Evolutionary conservation across 30 jellyfish, hydroid and myxozoan genomes (phyloP).

Genomic region (Clytia hemisphaerica): DNA sequence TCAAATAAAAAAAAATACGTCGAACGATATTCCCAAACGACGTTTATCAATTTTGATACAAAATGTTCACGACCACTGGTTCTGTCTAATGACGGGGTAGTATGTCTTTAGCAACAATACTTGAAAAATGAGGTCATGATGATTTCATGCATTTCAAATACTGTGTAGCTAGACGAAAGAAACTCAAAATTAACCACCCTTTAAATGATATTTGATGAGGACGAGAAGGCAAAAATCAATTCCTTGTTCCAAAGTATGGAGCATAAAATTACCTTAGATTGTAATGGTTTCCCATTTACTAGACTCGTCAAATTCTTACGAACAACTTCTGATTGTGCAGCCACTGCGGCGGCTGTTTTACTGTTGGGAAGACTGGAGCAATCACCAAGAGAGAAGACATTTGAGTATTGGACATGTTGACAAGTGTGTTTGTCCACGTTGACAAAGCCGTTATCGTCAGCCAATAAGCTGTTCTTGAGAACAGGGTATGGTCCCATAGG

Average conservation of each 20-base stretch:
- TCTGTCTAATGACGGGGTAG: too few relatives aligned
- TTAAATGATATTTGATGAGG: background rate
- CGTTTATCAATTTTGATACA: too few relatives aligned
- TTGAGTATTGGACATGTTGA: constrained; percentile 54
- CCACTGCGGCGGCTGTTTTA: constrained; percentile 92
- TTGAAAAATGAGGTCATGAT: too few relatives aligned
- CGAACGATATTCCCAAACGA: too few relatives aligned
- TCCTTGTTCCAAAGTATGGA: background rate
- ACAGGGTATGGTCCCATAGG: constrained; percentile 90
- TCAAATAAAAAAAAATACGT: too few relatives aligned
- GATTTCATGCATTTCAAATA: too few relatives aligned
- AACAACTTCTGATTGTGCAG: constrained; percentile 58
- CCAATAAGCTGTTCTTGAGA: constrained; percentile 42
- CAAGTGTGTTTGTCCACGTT: constrained; percentile 57
- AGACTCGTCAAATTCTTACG: constrained; percentile 54
- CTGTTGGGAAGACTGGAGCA: constrained; percentile 78
- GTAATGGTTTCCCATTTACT: constrained; percentile 47
- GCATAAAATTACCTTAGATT: constrained; percentile 32
- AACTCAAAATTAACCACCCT: background rate
- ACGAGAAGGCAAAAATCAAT: background rate
- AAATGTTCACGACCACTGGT: too few relatives aligned
- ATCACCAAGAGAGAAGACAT: constrained; percentile 77
- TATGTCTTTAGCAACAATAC: too few relatives aligned
- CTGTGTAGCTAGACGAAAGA: too few relatives aligned
- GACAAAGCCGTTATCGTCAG: constrained; percentile 82